Evolutionary conservation across 2,797 vertebrate species (phyloP).

Genomic region (Podarcis lilfordi): DNA sequence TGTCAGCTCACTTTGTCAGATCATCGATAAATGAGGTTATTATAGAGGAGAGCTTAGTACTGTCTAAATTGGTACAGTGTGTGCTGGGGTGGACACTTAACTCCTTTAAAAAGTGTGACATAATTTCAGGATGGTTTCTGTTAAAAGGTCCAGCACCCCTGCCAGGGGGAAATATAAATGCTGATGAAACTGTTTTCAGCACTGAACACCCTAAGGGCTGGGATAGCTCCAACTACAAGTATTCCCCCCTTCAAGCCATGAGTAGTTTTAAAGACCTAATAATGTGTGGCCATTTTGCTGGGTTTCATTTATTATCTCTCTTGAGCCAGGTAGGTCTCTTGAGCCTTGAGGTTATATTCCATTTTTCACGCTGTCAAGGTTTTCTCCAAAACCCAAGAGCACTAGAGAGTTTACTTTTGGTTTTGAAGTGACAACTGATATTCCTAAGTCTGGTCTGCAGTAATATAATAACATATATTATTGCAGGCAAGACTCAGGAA

Average conservation of each 20-base stretch:
- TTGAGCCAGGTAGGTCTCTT: not conserved
- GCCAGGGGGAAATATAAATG: not conserved
- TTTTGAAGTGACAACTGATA: not conserved
- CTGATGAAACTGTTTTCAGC: not conserved
- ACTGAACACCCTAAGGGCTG: not conserved
- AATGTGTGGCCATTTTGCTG: not conserved
- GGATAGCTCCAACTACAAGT: not conserved
- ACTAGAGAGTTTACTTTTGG: not conserved
- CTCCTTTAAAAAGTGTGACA: not conserved
- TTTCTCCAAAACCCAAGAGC: not conserved
- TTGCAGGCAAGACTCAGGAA: not conserved
- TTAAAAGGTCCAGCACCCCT: not conserved
- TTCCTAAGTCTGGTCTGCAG: not conserved
- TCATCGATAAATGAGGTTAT: not conserved
- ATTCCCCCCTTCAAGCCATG: not conserved
- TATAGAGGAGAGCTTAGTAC: not conserved
- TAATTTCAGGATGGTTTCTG: not conserved
- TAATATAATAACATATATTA: slow-evolving; percentile 20
- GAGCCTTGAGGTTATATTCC: not conserved
- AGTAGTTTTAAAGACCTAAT: slow-evolving; percentile 10
- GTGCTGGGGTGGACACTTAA: not conserved
- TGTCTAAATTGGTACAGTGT: not conserved
- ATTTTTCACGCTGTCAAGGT: not conserved
- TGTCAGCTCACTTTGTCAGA: not conserved
- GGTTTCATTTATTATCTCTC: not conserved